Percentiles rank a stretch among this genome's conserved stretches.
These are phyloP conservation scores for Sebastes oblongus DNA, from an alignment of 2,797 vertebrate species.

Conservation along the genomic window DNA sequence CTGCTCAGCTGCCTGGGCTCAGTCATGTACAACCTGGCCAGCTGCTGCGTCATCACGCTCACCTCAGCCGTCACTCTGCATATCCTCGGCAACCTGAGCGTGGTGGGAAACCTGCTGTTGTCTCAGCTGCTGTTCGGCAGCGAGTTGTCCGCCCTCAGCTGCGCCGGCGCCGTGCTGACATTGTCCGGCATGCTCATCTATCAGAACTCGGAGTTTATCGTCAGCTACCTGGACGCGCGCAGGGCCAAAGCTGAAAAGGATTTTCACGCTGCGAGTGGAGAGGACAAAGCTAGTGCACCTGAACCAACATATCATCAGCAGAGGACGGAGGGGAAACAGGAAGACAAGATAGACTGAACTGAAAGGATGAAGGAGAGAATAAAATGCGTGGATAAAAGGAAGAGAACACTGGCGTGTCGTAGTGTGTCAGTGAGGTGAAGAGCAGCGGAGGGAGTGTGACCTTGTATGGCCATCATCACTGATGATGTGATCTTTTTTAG, in stretches of 20 bases:
- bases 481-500: constrained; percentile 5
- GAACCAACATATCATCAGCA: constrained; percentile 40
- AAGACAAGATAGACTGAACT: constrained; percentile 73
- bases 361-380: constrained; percentile 17
- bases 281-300: background rate
- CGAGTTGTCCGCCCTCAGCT: constrained; percentile 89
- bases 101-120: constrained; percentile 93
- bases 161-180: constrained; percentile 86
- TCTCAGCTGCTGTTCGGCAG: constrained; percentile 92
- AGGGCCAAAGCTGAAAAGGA: constrained; percentile 42
- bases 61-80: constrained; percentile 97
- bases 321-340: constrained; percentile 34
- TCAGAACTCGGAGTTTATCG: constrained; percentile 90
- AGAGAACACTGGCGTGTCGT: background rate
- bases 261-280: constrained; percentile 1
- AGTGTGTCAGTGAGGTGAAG: background rate
- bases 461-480: constrained; percentile 26
- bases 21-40: constrained; percentile 96
- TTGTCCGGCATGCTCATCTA: constrained; percentile 93
- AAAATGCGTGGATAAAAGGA: background rate
- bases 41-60: constrained; percentile 92
- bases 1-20: constrained; percentile 96
- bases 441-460: constrained; percentile 17
- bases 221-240: constrained; percentile 77
- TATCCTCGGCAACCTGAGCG: constrained; percentile 92